phyloP scores from a whole-genome alignment of 2,113 vertebrate genomes.

The Cromileptes altivelis region DNA sequence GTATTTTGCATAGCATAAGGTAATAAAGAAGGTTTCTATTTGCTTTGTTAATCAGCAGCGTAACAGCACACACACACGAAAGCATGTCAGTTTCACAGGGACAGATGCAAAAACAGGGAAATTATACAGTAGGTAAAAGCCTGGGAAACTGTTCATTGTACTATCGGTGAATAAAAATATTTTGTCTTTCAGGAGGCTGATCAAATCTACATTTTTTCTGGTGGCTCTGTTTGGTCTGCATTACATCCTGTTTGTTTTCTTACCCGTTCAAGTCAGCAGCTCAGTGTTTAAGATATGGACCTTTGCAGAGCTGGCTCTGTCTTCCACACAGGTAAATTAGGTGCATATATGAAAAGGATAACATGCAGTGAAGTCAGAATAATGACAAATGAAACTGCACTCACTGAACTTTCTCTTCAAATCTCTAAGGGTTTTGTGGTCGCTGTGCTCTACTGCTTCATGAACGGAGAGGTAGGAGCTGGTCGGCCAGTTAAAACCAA shows the following conservation, averaged over 20 bases:
- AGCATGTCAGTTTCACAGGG: not conserved
- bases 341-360: not conserved
- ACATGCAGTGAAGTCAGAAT: not conserved
- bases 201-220: conserved; percentile 93
- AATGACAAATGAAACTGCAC: not conserved
- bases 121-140: not conserved
- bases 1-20: not conserved
- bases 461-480: conserved; percentile 83
- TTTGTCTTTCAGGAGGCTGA: conserved; percentile 86
- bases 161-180: not conserved
- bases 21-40: not conserved
- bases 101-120: not conserved
- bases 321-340: conserved; percentile 92
- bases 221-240: conserved; percentile 95
- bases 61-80: not conserved
- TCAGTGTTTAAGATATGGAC: conserved; percentile 88
- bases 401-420: not conserved
- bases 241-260: conserved; percentile 93
- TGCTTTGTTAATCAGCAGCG: not conserved
- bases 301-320: conserved; percentile 91
- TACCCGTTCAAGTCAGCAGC: conserved; percentile 86
- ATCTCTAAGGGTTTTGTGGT: conserved; percentile 83
- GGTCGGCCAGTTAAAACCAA: rapidly evolving
- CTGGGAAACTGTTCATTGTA: not conserved
- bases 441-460: conserved; percentile 84